These are phyloP conservation scores for Gopherus evgoodei DNA, from an alignment of 2,113 vertebrate species.

Conservation along the genomic window DNA sequence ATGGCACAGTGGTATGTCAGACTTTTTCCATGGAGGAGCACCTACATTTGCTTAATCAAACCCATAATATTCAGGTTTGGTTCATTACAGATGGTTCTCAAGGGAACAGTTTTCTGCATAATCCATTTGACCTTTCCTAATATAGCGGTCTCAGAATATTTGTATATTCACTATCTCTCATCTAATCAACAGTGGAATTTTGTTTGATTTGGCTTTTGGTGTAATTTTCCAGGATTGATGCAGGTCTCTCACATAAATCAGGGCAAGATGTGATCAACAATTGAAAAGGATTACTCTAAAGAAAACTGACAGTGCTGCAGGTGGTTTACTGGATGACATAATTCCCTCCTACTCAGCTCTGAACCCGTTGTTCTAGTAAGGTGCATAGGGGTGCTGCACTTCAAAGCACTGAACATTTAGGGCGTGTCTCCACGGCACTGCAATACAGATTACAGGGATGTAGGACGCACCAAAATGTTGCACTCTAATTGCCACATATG, in stretches of 20 bases:
- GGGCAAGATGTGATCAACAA: not conserved
- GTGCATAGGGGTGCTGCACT: not conserved
- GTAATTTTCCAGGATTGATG: not conserved
- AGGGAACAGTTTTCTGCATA: not conserved
- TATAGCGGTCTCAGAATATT: not conserved
- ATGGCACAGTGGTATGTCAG: fast-evolving
- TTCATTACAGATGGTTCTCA: not conserved
- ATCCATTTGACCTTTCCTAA: not conserved
- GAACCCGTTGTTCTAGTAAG: not conserved
- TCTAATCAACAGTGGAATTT: not conserved
- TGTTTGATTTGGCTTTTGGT: not conserved
- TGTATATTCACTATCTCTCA: not conserved
- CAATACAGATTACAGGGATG: not conserved
- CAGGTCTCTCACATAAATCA: not conserved
- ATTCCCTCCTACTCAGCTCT: not conserved
- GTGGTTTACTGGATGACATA: not conserved
- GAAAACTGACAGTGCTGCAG: not conserved
- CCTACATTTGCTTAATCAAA: not conserved
- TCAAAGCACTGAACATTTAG: not conserved
- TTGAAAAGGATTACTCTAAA: not conserved
- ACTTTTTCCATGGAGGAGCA: not conserved
- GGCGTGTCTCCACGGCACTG: not conserved
- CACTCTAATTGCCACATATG: not conserved
- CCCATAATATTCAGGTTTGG: not conserved
- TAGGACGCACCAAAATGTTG: not conserved